Base-by-base conservation (phyloP, 2,888 invertebrate genomes). In the Noctua pronuba region DNA sequence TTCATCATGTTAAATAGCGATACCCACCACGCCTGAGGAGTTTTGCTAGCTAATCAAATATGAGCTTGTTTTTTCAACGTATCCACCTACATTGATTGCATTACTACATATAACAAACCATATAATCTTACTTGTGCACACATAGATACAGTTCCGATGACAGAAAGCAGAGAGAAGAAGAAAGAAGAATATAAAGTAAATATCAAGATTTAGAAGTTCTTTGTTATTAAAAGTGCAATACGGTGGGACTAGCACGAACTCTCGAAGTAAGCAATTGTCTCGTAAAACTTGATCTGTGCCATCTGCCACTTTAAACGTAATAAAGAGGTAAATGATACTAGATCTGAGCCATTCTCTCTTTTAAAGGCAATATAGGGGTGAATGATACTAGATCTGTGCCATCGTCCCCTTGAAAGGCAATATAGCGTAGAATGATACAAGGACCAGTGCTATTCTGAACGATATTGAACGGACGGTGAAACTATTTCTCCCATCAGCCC, bases 81-180 rank as follows among this genome's bases (percentile, higher is more conserved):
- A 66, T 67, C 64, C 8, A 69, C 3, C 11, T 16, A 65, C 4
- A 62, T 31, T 18, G 11, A 24, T 38, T 41, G 77, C 73, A 46
- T 31, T 52, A 55, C 77, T 69, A 74, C 75, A 69, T 80, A 55
- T 79, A 86, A 84, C 78, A 86, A 86, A 88, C 86, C 55, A 81
- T 75, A 65, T 76, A 60, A 72, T 87, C 92, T 92, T 92, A 92
- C 92, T 92, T 92, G 92, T 84, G 90, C 87, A 88, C 85, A 89
- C 82, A 87, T 84, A 86, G 80, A 88, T 85, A 87, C 82, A 82
- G 80, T 77, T 88, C 86, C 89, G 80, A 83, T 77, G 87, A 88
- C 46, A 90, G 89, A 87, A 86, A 90, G 90, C 92, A 88, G 88
- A 86, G 82, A 86, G 79, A 80, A 84, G 87, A 85, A 80, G 77